These are phyloP conservation scores for Harlomillsia oculata DNA, from an alignment of 1,140 invertebrate genomes.

Conservation along the genomic window DNA sequence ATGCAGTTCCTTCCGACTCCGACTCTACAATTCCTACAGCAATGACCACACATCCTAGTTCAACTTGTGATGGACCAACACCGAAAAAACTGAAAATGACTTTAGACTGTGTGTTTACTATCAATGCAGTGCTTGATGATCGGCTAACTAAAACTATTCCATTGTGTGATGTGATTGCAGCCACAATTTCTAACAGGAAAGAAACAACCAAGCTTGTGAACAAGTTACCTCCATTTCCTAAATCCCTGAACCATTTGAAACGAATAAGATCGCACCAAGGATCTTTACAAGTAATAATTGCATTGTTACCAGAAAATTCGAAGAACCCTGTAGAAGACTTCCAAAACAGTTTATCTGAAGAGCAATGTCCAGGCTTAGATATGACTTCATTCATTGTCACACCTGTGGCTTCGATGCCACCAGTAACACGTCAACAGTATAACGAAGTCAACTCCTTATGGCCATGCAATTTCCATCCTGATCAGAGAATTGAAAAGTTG, in stretches of 20 bases:
- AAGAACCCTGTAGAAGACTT: conserved; percentile 17
- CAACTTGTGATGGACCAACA: neutral
- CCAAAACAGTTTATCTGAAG: conserved; percentile 21
- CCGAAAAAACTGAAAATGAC: conserved; percentile 8
- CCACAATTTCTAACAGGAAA: conserved; percentile 49
- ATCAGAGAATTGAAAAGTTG: conserved; percentile 55
- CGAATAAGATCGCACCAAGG: conserved; percentile 48
- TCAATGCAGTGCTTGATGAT: conserved; percentile 42
- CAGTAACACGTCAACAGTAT: conserved; percentile 59
- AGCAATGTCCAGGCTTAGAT: conserved; percentile 46
- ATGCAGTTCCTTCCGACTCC: no score
- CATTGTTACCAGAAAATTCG: conserved; percentile 24
- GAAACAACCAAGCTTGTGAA: conserved; percentile 54
- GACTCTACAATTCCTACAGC: no score
- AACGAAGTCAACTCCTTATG: conserved; percentile 53
- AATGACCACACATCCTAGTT: neutral
- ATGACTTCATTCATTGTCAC: conserved; percentile 44
- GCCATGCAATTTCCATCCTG: conserved; percentile 73
- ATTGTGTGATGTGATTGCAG: conserved; percentile 50
- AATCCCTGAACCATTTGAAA: conserved; percentile 58
- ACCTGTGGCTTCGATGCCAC: conserved; percentile 51
- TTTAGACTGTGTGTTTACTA: neutral
- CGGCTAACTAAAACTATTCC: conserved; percentile 46
- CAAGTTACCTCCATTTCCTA: conserved; percentile 47
- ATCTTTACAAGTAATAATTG: conserved; percentile 51